Conservation (phyloP, 2,888 invertebrate species). For the Psylliodes chrysocephalus region DNA sequence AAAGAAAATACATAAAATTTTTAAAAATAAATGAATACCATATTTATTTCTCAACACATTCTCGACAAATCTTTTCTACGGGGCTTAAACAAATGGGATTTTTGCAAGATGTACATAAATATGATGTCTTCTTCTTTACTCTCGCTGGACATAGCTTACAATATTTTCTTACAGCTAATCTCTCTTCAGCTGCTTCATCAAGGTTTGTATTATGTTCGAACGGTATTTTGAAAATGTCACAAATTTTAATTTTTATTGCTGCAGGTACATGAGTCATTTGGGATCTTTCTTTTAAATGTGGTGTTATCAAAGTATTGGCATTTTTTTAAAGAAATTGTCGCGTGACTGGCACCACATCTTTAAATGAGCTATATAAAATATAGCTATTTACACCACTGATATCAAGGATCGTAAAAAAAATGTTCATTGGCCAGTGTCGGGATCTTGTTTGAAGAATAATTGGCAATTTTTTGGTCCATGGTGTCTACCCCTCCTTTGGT, state of each 20-base stretch:
- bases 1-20: too few species aligned
- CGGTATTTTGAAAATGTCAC: neutral
- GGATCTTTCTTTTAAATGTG: neutral
- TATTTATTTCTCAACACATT: too few species aligned
- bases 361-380: too few species aligned
- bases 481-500: too few species aligned
- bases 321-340: neutral
- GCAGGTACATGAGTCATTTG: neutral
- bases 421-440: neutral
- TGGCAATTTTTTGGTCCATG: too few species aligned
- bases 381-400: too few species aligned
- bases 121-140: neutral
- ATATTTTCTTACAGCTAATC: conserved; percentile 3
- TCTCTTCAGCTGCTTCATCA: conserved; percentile 5
- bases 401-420: neutral
- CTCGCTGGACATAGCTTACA: conserved; percentile 2
- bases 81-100: too few species aligned
- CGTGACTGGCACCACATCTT: neutral
- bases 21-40: too few species aligned
- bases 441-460: too few species aligned
- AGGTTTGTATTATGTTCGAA: too few species aligned
- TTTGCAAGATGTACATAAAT: neutral
- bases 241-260: conserved; percentile 4
- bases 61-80: too few species aligned
- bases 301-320: neutral